These are phyloP conservation scores for Watsonalla binaria DNA, from an alignment of 2,888 invertebrate species.

Conservation along the genomic window DNA sequence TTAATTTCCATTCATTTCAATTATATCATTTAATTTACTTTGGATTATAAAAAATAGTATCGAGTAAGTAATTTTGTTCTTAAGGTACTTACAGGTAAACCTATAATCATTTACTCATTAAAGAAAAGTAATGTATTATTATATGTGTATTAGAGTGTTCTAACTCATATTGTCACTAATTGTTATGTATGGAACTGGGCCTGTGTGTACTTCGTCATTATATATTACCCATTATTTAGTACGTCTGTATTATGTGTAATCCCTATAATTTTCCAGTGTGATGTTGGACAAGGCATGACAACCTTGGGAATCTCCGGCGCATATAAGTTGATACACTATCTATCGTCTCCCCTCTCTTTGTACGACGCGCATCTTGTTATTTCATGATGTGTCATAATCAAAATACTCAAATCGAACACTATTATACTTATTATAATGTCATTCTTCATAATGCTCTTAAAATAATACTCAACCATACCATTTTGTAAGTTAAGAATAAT, in stretches of 20 bases:
- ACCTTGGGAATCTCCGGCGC: background rate
- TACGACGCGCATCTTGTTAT: background rate
- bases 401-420: background rate
- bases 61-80: conserved; percentile 33
- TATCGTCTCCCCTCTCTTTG: no score
- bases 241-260: conserved; percentile 5
- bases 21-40: conserved; percentile 21
- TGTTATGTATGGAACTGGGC: conserved; percentile 24
- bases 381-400: background rate
- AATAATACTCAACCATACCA: conserved; percentile 22
- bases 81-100: conserved; percentile 49
- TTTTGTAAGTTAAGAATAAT: conserved; percentile 30
- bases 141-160: conserved; percentile 31
- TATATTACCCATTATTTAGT: conserved; percentile 10
- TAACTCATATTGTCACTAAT: conserved; percentile 20
- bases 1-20: conserved; percentile 13
- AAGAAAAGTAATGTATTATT: conserved; percentile 23
- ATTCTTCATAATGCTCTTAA: conserved; percentile 13
- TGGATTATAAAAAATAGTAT: conserved; percentile 27
- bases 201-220: conserved; percentile 7
- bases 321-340: no score
- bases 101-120: conserved; percentile 20
- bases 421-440: conserved; percentile 9
- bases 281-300: background rate
- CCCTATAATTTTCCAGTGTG: conserved; percentile 5